A percentile compares a stretch with the other conserved stretches of the same genome.
Conservation (phyloP, 37 sponge, comb jelly and placozoan species). For the Lycopodina hypogea region DNA sequence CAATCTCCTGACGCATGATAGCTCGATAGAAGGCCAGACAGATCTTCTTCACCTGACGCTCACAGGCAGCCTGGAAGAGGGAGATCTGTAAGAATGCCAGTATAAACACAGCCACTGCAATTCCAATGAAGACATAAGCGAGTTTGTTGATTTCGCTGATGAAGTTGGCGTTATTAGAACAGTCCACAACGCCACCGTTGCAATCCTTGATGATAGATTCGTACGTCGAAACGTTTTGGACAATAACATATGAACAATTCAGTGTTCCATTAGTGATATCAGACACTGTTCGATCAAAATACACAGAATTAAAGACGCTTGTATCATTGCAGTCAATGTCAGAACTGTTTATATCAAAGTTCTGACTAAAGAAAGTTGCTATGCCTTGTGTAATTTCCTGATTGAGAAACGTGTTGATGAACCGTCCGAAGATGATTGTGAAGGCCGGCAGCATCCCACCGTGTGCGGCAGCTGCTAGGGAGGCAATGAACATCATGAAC, state of each 20-base stretch:
- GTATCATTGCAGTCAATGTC: background rate
- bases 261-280: background rate
- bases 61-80: conserved; percentile 58
- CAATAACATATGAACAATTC: background rate
- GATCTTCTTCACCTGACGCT: conserved; percentile 71
- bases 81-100: conserved; percentile 46
- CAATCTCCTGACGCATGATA: conserved; percentile 77
- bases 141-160: background rate
- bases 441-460: conserved; percentile 44
- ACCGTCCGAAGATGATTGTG: conserved; percentile 59
- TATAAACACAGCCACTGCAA: conserved; percentile 47
- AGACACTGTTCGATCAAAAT: background rate
- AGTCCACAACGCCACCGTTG: background rate
- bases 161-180: conserved; percentile 11
- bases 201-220: background rate
- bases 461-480: conserved; percentile 25
- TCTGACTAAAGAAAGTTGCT: background rate
- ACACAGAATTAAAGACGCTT: background rate
- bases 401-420: conserved; percentile 53
- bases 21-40: conserved; percentile 51
- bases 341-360: background rate
- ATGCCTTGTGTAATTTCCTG: conserved; percentile 3
- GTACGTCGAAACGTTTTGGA: background rate
- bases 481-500: conserved; percentile 43
- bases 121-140: conserved; percentile 30